Evolutionary conservation across 2,113 vertebrate genomes (phyloP), one percentile per base, ranked within the genome.

Genomic region (Camelus bactrianus): DNA sequence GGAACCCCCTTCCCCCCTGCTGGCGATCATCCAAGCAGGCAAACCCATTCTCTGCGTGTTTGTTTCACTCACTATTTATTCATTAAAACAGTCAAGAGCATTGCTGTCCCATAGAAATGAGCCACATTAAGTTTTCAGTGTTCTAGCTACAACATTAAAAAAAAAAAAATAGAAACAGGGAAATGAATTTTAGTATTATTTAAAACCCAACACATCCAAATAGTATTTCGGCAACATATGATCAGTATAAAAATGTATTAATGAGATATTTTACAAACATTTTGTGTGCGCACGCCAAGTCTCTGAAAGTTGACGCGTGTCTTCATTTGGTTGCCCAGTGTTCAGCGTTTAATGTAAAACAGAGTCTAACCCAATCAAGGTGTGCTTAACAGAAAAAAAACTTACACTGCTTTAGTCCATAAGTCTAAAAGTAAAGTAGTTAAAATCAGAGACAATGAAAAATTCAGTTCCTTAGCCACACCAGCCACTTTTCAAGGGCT

Each of bases 161-260:
- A 88, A 50, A 88, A 6, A 6, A 30, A 64, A 76, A 82, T 38
- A 72, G 79, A 92, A 90, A 60, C 46, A 42, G 62, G 22, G 6
- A 92, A 65, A 80, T 84, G 32, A n/a, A 70, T 85, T 67, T 52
- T 80, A 73, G 64, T 62, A 62, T 82, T 72, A 83, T 65, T 86
- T 87, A 70, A 95, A 89, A 72, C 4, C 28, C 13, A 32, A 2
- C 38, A 14, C 35, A 60, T 88, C 6, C 54, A 50, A 86, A 91
- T 15, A 22, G 7, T 32, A 19, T 80, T 22, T 19, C 22, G 70
- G 24, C 16, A 54, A 42, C 30, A 15, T 5, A 20, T 24, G 28
- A 32, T 42, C 50, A 22, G 38, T 70, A 26, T 64, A 22, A 72
- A 94, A 80, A 19, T 75, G 4, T 26, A 52, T 30, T 87, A 3